These are phyloP conservation scores for Chydorus sphaericus DNA, from an alignment of 2,888 invertebrate genomes.

Conservation along the genomic window DNA sequence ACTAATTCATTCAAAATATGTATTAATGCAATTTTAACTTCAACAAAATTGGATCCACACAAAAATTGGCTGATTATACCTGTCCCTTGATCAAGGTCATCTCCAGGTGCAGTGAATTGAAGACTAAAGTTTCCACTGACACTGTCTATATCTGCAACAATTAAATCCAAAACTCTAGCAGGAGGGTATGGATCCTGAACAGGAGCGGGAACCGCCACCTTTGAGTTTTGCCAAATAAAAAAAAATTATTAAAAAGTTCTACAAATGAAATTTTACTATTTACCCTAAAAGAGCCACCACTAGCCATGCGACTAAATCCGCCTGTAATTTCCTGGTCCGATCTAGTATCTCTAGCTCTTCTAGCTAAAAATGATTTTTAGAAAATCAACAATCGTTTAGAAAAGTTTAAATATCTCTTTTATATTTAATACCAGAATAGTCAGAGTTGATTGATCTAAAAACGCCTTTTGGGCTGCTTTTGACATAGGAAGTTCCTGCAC, in stretches of 20 bases:
- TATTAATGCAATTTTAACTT: background rate
- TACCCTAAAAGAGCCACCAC: background rate
- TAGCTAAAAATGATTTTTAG: too few species aligned
- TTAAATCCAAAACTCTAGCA: too few species aligned
- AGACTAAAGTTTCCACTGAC: constrained; percentile 12
- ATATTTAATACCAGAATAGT: too few species aligned
- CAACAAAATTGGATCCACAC: background rate
- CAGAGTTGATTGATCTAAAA: too few species aligned
- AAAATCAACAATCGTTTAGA: too few species aligned
- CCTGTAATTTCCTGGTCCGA: background rate
- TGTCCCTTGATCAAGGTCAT: constrained; percentile 19
- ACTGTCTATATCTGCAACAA: background rate
- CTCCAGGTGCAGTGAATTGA: constrained; percentile 22
- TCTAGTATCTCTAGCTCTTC: too few species aligned
- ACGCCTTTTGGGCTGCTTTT: too few species aligned
- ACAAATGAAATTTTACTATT: too few species aligned
- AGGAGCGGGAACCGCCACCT: too few species aligned
- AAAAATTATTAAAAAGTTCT: background rate
- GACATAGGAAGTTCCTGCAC: constrained; percentile 12
- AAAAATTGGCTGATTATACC: constrained; percentile 11
- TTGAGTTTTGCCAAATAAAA: too few species aligned
- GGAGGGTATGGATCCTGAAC: too few species aligned
- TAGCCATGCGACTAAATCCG: background rate
- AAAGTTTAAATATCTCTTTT: too few species aligned
- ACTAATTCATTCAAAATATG: background rate